Conservation (phyloP, 2,797 vertebrate species). For the Manis javanica region DNA sequence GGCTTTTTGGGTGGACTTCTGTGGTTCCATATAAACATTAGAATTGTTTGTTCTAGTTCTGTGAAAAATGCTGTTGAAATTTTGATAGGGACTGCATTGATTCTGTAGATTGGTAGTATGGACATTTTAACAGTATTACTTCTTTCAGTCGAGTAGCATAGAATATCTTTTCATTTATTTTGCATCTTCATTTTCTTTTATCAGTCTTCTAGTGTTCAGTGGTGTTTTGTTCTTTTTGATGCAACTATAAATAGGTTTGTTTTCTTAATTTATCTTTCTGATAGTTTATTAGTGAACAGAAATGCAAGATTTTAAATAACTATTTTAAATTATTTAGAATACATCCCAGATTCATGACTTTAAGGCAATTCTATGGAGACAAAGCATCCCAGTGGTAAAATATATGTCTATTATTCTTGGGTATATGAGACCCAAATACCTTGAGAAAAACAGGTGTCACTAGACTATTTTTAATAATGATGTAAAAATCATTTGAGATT, state of each 20-base stretch:
- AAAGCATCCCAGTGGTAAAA: background rate
- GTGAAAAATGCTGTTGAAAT: background rate
- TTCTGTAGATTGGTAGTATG: background rate
- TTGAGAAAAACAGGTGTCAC: background rate
- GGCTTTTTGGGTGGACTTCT: background rate
- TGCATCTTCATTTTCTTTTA: background rate
- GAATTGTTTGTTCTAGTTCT: background rate
- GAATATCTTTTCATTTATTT: background rate
- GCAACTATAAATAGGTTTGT: background rate
- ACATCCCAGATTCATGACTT: background rate
- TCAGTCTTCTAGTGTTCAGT: background rate
- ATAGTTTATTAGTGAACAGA: background rate
- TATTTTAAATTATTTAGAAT: conserved; percentile 62
- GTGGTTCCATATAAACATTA: background rate
- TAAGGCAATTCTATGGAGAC: conserved; percentile 36
- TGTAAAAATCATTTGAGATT: conserved; percentile 17
- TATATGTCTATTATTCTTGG: conserved; percentile 43
- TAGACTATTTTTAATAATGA: conserved; percentile 49
- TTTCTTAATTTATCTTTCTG: background rate
- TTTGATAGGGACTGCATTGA: background rate
- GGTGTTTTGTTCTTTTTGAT: background rate
- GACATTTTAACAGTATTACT: background rate
- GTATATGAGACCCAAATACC: background rate
- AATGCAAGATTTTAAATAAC: background rate
- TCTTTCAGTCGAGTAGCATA: background rate